Percentiles rank a stretch among this genome's conserved stretches.
phyloP scores from a whole-genome alignment of 2,113 vertebrate species.

The Dromaius novaehollandiae region DNA sequence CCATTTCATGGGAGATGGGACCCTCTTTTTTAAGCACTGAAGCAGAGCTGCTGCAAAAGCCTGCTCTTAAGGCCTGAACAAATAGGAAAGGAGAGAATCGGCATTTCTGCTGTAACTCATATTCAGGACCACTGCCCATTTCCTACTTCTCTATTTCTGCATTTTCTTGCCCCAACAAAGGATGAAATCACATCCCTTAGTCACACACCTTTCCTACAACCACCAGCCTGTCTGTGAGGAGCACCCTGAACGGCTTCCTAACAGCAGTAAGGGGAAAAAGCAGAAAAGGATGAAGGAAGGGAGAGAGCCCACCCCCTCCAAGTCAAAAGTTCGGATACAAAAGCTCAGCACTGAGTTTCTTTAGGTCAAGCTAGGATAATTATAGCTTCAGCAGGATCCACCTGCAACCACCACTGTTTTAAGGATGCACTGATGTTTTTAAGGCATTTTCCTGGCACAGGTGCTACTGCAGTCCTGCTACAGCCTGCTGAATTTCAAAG shows the following conservation, averaged over 20 bases:
- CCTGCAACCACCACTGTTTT: neutral
- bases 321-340: neutral
- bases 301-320: neutral
- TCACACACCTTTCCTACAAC: neutral
- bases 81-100: neutral
- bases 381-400: neutral
- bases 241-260: neutral
- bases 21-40: neutral
- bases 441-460: neutral
- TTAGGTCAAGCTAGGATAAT: neutral
- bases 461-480: neutral
- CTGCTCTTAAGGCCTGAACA: neutral
- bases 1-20: neutral
- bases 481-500: neutral
- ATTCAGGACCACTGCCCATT: neutral
- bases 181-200: neutral
- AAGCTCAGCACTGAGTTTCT: neutral
- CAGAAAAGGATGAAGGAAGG: neutral
- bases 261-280: neutral
- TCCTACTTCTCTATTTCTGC: neutral
- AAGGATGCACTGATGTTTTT: neutral
- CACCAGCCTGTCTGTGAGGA: neutral
- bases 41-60: neutral
- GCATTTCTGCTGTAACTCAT: neutral
- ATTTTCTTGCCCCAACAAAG: neutral